phyloP scores from a whole-genome alignment of 1,140 invertebrate species.

The Drosophila navojoa region DNA sequence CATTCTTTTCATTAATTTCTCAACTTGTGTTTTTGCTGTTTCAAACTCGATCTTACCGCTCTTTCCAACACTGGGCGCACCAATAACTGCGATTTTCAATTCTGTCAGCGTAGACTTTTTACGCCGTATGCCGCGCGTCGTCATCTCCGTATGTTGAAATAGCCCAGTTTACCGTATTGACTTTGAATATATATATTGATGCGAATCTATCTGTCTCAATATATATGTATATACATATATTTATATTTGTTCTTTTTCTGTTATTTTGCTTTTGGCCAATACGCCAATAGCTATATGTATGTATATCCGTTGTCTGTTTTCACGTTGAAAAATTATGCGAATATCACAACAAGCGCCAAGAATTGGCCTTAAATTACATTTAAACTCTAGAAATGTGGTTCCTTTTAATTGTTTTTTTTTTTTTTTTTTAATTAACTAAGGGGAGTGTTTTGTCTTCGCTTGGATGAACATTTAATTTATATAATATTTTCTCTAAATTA shows the following conservation, averaged over 20 bases:
- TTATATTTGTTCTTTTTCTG: neutral
- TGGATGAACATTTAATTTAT: neutral
- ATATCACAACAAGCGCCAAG: slow-evolving; percentile 75
- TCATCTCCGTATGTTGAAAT: slow-evolving; percentile 84
- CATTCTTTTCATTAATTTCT: too few relatives aligned
- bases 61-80: slow-evolving; percentile 93
- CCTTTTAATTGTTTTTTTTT: slow-evolving; percentile 24
- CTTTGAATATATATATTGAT: slow-evolving; percentile 10
- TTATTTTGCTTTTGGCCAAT: slow-evolving; percentile 22
- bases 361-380: slow-evolving; percentile 71
- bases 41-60: slow-evolving; percentile 87
- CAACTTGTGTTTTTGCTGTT: neutral
- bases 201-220: slow-evolving; percentile 3
- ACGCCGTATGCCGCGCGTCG: slow-evolving; percentile 89
- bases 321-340: slow-evolving; percentile 61
- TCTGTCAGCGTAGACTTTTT: slow-evolving; percentile 95
- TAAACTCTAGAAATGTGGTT: slow-evolving; percentile 13
- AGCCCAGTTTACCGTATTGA: slow-evolving; percentile 30
- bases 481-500: slow-evolving; percentile 14
- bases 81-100: slow-evolving; percentile 94
- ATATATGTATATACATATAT: slow-evolving; percentile 3
- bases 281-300: slow-evolving; percentile 49
- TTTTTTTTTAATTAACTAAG: slow-evolving; percentile 1
- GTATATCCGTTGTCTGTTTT: slow-evolving; percentile 43
- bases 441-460: neutral